A percentile compares a stretch with the other conserved stretches of the same genome.
phyloP scores from a whole-genome alignment of 2,888 invertebrate species.

The Caenorhabditis sulstoni region DNA sequence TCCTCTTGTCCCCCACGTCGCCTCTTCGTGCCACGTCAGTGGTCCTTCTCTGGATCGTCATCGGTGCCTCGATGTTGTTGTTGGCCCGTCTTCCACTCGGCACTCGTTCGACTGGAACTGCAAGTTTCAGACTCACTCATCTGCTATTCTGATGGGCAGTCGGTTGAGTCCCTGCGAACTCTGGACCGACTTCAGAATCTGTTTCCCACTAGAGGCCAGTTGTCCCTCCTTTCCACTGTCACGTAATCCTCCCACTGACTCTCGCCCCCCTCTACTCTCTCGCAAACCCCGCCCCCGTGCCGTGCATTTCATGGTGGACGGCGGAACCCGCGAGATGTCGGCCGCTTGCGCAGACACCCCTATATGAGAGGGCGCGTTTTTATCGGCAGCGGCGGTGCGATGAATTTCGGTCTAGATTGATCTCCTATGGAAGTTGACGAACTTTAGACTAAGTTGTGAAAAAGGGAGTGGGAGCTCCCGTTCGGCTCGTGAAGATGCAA shows the following conservation, averaged over 20 bases:
- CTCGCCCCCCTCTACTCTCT: background rate
- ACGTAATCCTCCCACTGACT: too few species aligned
- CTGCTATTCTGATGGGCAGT: too few species aligned
- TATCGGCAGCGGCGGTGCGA: constrained; percentile 2
- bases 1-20: constrained; percentile 69
- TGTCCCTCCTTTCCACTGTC: too few species aligned
- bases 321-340: constrained; percentile 17
- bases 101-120: constrained; percentile 45
- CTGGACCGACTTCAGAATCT: too few species aligned
- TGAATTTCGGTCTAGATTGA: constrained; percentile 28
- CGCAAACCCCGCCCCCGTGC: background rate
- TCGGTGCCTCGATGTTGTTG: constrained; percentile 32
- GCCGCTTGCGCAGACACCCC: background rate
- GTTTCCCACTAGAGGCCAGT: too few species aligned
- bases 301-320: background rate
- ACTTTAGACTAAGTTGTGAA: constrained; percentile 15
- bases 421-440: constrained; percentile 29
- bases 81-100: constrained; percentile 38
- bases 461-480: constrained; percentile 17
- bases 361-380: background rate
- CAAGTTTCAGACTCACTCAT: constrained; percentile 2
- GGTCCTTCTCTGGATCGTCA: constrained; percentile 45
- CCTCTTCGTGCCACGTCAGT: constrained; percentile 41
- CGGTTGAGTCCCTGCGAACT: too few species aligned
- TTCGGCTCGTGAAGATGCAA: constrained; percentile 18